Base-by-base conservation (phyloP, 2,888 invertebrate species). In the Druceiella hillmani region DNA sequence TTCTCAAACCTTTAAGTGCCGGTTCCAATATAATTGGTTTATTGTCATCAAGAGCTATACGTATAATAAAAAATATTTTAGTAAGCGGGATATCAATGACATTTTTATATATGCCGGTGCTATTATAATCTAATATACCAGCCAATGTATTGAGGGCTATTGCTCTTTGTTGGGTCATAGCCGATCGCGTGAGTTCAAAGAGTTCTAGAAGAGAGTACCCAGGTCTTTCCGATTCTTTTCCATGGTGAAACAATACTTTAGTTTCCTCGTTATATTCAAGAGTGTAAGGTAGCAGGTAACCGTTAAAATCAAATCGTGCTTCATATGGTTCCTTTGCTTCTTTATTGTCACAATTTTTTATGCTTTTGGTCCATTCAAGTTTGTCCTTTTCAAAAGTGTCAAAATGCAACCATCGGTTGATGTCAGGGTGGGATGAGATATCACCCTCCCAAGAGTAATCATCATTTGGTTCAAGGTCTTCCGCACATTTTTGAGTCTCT, bases 131-230 rank as follows among this genome's bases (percentile, higher is more conserved):
- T 32, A 87, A 58, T 29, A 95, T 81, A 39, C 88, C 87, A 3
- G 85, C 84, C 17, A 95, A 67, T 0, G 86, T 82, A 41, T 81
- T 80, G 10, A 95, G 67, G 2, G 92, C 88, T 36, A 87, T 72
- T 1, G 83, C 78, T 51, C 91, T 75, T 62, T 97, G 95, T 53
- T 92, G 91, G 11, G 77, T 75, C n/a, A 88, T 73, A 27, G 82
- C 74, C 1, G 87, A 87, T 53, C 83, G 69, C 17, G 83, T 79
- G 2, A 95, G 64, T 44, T 87, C 83, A 51, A 94, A 81, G 1
- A 95, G 61, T 64, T 97, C 97, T 48, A 87, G 86, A 7, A 97
- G 59, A 0, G 91, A 83, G 60, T 95, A 97, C 1, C 95, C 95
- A 2, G 95, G 88, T 43, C 91, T 74, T 43, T 83, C 85, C 4